phyloP scores from a whole-genome alignment of 2,888 invertebrate species.

The Acleris laterana region DNA sequence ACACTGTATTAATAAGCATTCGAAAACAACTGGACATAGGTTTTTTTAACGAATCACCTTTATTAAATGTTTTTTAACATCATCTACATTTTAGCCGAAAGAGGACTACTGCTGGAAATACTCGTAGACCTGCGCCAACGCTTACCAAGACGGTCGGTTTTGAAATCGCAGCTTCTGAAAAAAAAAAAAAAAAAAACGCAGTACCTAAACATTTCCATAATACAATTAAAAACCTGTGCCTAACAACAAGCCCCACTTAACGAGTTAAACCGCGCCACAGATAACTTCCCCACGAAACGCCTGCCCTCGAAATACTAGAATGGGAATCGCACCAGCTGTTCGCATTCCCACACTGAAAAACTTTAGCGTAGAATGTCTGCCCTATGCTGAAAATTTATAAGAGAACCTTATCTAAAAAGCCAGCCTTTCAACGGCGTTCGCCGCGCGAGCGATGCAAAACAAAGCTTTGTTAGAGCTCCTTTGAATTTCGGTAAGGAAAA shows the following conservation, averaged over 20 bases:
- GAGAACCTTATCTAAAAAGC: constrained; percentile 82
- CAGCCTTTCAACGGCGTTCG: constrained; percentile 78
- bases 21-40: no score
- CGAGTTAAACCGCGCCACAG: constrained; percentile 61
- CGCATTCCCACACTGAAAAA: constrained; percentile 74
- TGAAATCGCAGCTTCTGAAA: no score
- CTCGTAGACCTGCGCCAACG: no score
- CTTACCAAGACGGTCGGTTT: no score
- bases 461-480: constrained; percentile 82
- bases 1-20: no score
- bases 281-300: constrained; percentile 60
- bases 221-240: neutral
- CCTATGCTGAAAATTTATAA: constrained; percentile 76
- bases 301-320: constrained; percentile 66
- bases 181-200: neutral
- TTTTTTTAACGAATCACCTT: no score
- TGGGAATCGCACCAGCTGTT: constrained; percentile 70
- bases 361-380: constrained; percentile 70
- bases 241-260: constrained; percentile 42
- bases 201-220: neutral
- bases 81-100: no score
- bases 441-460: constrained; percentile 79
- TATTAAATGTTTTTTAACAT: no score
- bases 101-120: neutral
- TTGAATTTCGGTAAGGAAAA: constrained; percentile 83